phyloP scores from a whole-genome alignment of 92 coral and sea anemone genomes.

The Virgularia gustaviana region DNA sequence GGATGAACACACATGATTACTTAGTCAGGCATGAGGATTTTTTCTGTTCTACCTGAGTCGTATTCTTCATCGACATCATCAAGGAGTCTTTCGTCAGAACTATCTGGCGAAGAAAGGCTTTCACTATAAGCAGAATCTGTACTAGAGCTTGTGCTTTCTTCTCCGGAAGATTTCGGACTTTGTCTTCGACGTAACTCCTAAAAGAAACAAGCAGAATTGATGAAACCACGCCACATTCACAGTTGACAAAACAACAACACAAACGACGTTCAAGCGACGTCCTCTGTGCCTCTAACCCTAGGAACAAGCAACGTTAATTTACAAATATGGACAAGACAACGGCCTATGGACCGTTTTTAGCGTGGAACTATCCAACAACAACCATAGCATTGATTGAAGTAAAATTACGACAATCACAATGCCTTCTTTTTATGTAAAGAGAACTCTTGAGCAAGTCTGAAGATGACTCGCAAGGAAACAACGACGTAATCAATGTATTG shows the following conservation, averaged over 20 bases:
- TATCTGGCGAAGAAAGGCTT: constrained; percentile 84
- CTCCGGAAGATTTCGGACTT: constrained; percentile 76
- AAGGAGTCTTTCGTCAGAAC: constrained; percentile 83
- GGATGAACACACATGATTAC: no score
- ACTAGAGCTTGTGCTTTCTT: constrained; percentile 92
- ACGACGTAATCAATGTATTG: background rate
- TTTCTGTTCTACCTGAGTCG: constrained; percentile 99
- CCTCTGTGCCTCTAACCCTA: no score
- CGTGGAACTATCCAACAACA: no score
- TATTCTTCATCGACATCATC: constrained; percentile 99
- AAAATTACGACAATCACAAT: no score
- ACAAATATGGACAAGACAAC: no score
- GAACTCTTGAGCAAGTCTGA: no score
- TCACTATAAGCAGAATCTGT: constrained; percentile 99
- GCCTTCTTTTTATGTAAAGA: no score
- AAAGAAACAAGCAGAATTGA: constrained; percentile 25
- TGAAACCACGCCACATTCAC: constrained; percentile 22
- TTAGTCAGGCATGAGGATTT: no score
- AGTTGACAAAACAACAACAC: background rate
- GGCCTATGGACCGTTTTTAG: no score
- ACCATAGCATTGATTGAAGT: no score
- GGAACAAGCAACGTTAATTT: no score
- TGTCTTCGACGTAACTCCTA: constrained; percentile 85
- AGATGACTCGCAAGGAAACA: background rate
- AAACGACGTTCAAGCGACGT: no score